phyloP scores from a whole-genome alignment of 2,888 invertebrate species.

The Pediacus dermestoides region DNA sequence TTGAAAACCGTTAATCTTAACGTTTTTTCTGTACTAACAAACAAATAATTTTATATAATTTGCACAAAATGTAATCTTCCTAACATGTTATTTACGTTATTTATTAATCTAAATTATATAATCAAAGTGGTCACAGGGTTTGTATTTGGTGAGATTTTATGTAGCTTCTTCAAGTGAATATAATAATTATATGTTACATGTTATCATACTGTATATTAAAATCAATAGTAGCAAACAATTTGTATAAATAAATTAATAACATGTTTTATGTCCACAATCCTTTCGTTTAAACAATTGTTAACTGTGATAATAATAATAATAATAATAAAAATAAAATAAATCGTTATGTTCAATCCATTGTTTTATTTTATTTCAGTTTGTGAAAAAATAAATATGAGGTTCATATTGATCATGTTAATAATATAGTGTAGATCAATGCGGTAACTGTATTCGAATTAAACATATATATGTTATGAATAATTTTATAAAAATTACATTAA shows the following conservation, averaged over 20 bases:
- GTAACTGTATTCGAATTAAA: too few species aligned
- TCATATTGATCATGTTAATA: neutral
- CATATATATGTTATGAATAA: too few species aligned
- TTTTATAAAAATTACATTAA: too few species aligned
- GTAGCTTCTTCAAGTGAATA: conserved; percentile 10
- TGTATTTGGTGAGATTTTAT: conserved; percentile 5
- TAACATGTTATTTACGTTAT: too few species aligned
- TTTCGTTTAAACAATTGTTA: conserved; percentile 26
- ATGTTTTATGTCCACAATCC: conserved; percentile 7
- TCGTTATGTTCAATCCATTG: conserved; percentile 10
- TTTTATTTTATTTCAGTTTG: conserved; percentile 4
- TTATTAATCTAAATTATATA: too few species aligned
- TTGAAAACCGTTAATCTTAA: too few species aligned
- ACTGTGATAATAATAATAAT: conserved; percentile 30
- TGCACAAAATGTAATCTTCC: too few species aligned
- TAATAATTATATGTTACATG: conserved; percentile 3
- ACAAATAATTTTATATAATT: too few species aligned
- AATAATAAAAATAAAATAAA: conserved; percentile 22
- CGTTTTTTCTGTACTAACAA: too few species aligned
- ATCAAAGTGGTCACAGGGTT: too few species aligned
- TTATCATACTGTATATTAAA: conserved; percentile 1
- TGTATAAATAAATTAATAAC: conserved; percentile 3
- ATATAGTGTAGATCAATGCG: too few species aligned
- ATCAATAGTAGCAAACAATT: conserved; percentile 2
- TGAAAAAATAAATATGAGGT: conserved; percentile 1